Conservation (phyloP, 1,140 invertebrate genomes). For the Teleopsis dalmanni region DNA sequence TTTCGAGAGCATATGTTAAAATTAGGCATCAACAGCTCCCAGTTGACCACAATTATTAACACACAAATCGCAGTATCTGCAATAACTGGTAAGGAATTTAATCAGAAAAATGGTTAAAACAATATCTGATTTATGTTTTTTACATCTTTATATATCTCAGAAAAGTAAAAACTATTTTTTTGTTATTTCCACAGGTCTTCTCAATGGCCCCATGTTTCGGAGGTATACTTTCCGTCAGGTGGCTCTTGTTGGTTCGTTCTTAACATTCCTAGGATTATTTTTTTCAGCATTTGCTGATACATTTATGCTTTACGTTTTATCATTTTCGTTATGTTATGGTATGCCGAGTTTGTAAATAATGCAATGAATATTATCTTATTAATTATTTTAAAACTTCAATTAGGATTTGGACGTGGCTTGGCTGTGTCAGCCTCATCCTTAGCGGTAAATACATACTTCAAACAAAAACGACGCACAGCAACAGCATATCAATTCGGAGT, state of each 20-base stretch:
- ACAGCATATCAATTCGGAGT: conserved; percentile 52
- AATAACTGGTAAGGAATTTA: conserved; percentile 33
- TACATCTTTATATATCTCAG: neutral
- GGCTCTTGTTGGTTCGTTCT: conserved; percentile 49
- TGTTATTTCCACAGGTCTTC: conserved; percentile 45
- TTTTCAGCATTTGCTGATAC: conserved; percentile 50
- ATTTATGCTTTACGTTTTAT: conserved; percentile 53
- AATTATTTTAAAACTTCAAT: neutral
- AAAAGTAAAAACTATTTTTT: neutral
- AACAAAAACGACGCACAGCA: conserved; percentile 50
- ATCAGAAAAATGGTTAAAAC: neutral
- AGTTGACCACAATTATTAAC: conserved; percentile 59
- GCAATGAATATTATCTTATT: neutral
- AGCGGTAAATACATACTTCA: conserved; percentile 56
- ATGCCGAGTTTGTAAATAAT: conserved; percentile 11
- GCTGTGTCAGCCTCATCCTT: conserved; percentile 53
- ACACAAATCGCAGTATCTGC: conserved; percentile 56
- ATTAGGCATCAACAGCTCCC: conserved; percentile 51
- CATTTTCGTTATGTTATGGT: conserved; percentile 55
- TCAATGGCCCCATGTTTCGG: conserved; percentile 58
- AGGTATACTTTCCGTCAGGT: conserved; percentile 56
- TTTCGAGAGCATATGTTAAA: conserved; percentile 52
- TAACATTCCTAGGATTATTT: conserved; percentile 53
- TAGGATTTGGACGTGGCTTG: conserved; percentile 54
- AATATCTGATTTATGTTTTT: neutral